A percentile compares a stretch with the other conserved stretches of the same genome.
Evolutionary conservation across 1,140 invertebrate genomes (phyloP).

Genomic region (Hypothenemus hampei): DNA sequence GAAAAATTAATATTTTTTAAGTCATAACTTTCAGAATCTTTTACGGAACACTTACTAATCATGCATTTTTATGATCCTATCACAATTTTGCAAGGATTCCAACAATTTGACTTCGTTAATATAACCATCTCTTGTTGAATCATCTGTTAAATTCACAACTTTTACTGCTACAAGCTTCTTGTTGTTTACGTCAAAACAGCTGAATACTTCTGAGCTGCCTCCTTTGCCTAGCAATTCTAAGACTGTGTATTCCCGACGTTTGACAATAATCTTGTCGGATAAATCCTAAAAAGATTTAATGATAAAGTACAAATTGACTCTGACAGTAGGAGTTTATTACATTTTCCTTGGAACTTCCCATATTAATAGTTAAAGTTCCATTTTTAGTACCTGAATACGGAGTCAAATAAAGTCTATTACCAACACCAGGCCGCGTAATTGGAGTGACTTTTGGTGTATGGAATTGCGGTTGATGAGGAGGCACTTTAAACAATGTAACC

Average conservation of each 20-base stretch:
- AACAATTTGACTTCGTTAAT: slow-evolving; percentile 87
- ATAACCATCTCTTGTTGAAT: slow-evolving; percentile 65
- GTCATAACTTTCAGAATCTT: background rate
- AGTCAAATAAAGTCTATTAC: no score
- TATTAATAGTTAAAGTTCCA: no score
- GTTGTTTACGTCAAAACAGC: slow-evolving; percentile 31
- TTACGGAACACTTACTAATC: slow-evolving; percentile 71
- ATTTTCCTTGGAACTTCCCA: no score
- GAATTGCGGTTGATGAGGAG: no score
- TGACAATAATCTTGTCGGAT: slow-evolving; percentile 32
- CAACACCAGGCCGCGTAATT: no score
- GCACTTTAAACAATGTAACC: no score
- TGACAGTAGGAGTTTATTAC: no score
- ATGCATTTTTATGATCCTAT: slow-evolving; percentile 78
- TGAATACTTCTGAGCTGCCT: slow-evolving; percentile 42
- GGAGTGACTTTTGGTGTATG: no score
- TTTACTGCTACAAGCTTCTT: slow-evolving; percentile 38
- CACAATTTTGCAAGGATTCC: slow-evolving; percentile 74
- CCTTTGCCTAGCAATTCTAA: slow-evolving; percentile 40
- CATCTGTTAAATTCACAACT: slow-evolving; percentile 63
- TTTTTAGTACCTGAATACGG: no score
- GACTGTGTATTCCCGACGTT: slow-evolving; percentile 35
- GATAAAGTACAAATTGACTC: no score
- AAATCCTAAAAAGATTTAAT: no score
- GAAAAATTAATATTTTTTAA: slow-evolving; percentile 21